Evolutionary conservation across 2,797 vertebrate genomes (phyloP).

Genomic region (Mormyrus proboscirostris): DNA sequence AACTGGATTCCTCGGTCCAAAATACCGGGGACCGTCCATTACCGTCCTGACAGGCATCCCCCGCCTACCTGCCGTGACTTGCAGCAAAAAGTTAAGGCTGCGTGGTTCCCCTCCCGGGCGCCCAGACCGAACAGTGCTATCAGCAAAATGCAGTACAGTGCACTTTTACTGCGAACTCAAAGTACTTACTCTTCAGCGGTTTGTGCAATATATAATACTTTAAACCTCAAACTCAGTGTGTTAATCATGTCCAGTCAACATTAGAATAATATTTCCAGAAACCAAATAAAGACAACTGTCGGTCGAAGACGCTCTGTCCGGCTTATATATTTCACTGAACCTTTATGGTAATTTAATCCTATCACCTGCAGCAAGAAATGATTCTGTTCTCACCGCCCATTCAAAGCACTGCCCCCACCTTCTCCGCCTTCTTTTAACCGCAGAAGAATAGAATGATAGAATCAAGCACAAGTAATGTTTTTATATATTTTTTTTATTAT

Average conservation of each 20-base stretch:
- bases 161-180: not conserved
- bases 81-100: not conserved
- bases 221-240: not conserved
- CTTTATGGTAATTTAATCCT: constrained; percentile 5
- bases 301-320: not conserved
- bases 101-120: not conserved
- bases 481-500: not conserved
- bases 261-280: not conserved
- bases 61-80: not conserved
- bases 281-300: not conserved
- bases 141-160: not conserved
- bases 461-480: not conserved
- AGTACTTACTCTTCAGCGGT: not conserved
- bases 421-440: not conserved
- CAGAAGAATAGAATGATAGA: not conserved
- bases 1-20: constrained; percentile 47
- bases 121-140: not conserved
- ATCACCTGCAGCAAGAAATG: constrained; percentile 1
- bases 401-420: not conserved
- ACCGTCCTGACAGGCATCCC: constrained; percentile 30
- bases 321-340: not conserved
- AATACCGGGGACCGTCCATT: constrained; percentile 44
- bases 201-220: not conserved
- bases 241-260: not conserved
- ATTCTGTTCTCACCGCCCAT: constrained; percentile 1